Base-by-base conservation (phyloP, 37 sponge, comb jelly and placozoan species). In the Ianthella basta region DNA sequence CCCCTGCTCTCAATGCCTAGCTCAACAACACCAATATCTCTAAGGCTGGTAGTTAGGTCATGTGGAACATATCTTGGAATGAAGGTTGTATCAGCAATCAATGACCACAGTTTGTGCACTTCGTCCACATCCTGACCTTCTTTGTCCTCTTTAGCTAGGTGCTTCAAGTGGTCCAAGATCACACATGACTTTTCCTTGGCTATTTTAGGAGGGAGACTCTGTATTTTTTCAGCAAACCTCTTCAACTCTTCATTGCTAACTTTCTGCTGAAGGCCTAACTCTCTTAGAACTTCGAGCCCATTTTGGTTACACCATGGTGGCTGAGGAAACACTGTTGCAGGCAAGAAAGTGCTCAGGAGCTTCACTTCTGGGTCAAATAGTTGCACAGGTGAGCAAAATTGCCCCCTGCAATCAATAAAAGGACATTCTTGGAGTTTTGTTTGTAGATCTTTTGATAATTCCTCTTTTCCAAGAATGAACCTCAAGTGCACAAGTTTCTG, bases 341-440 rank as follows among this genome's bases (percentile, higher is more conserved):
- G 23, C 25, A 75, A 75, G 25, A 75, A 75, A 36, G 50, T 36
- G 15, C 14, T 75, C 0, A 75, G 40, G 53, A 75, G 54, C 37
- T 44, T 44, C 21, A 53, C 54, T 41, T 3, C 24, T 19, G 78
- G 78, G 40, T 75, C 78, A 75, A 75, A 75, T 8, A 75, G 20
- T 25, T 44, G 35, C 21, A 41, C 0, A 21, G 40, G 53, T 41
- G n/a, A 16, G 19, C 35, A 69, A 34, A 18, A 35, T 30, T n/a
- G 0, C 0, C 34, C 4, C 0, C 18, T 18, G 70, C 34, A 18
- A 13, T 69, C 70, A 69, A 69, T 69, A 6, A 69, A 69, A 32
- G 3, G 50, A 44, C 50, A 44, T 44, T 44, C 6, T 8, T 44
- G 3, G 50, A 44, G 50, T 3, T 44, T 8, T 44, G 50, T 8